These are phyloP conservation scores for Pogonomyrmex californicus DNA, from an alignment of 1,140 invertebrate genomes.

Conservation along the genomic window DNA sequence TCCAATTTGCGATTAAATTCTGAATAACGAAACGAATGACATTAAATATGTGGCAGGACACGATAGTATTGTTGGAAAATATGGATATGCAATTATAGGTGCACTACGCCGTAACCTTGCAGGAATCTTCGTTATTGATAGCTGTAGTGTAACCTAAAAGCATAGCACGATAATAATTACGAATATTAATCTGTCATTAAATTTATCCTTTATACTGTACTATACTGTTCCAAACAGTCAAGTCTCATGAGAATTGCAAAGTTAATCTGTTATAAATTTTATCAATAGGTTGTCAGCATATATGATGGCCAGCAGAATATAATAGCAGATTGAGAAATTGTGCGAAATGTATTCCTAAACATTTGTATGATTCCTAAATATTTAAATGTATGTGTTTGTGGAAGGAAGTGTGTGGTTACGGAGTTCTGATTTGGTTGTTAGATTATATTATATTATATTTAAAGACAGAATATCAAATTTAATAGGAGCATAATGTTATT, in stretches of 20 bases:
- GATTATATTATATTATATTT: not conserved
- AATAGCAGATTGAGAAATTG: not conserved
- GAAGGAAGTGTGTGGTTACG: too few species aligned
- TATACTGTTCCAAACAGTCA: not conserved
- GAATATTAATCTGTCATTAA: not conserved
- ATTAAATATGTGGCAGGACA: not conserved
- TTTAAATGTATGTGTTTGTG: too few species aligned
- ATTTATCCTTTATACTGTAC: not conserved
- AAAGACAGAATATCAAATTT: not conserved
- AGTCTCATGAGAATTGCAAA: not conserved
- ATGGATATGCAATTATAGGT: not conserved
- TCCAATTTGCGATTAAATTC: not conserved
- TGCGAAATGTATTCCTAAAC: too few species aligned
- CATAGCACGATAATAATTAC: not conserved
- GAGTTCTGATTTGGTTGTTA: too few species aligned
- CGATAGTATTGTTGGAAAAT: not conserved
- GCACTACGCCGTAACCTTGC: not conserved
- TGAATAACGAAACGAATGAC: not conserved
- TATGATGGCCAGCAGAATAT: not conserved
- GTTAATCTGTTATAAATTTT: not conserved
- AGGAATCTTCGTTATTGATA: not conserved
- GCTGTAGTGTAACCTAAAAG: not conserved
- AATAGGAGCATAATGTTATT: not conserved
- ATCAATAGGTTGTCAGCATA: not conserved
- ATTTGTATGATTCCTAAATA: too few species aligned